Evolutionary conservation across 2,888 invertebrate species (phyloP), one percentile per base, ranked within the genome.

Genomic region (Notodonta dromedarius): DNA sequence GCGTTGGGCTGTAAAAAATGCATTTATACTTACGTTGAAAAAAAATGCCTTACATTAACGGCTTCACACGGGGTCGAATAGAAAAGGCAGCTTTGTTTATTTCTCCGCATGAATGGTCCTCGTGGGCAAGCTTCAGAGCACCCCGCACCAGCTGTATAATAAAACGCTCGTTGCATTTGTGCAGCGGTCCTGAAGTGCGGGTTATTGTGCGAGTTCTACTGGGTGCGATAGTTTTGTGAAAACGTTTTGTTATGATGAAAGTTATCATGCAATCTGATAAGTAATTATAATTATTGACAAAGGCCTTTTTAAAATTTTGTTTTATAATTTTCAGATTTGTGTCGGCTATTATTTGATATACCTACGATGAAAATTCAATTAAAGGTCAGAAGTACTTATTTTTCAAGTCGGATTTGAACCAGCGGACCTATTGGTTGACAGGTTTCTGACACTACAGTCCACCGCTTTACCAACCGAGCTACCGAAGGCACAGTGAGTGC

Each of bases 341-440:
- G 42, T 9, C 35, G 35, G 4, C 8, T 42, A 8, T 9, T 11
- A 42, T 42, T 42, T 42, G 9, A 42, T 11, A 42, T 9, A 42
- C 11, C 42, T 42, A 5, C 42, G 11, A 42, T 9, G 4, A 42
- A 42, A 42, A 42, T 3, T 11, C 4, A 40, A 40, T 40, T 5
- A 5, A 6, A 8, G 7, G 6, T 9, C 40, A 55, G 40, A 56
- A 56, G 16, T 39, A 40, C 94, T 93, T 39, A 42, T 94, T 93
- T 94, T 94, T 94, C 93, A 94, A 94, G 92, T 94, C 94, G 94
- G 94, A 94, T 94, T 94, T 94, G 94, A 94, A 94, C 94, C 94
- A 94, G 94, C 91, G 94, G 1, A 94, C 94, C 94, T 94, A 94
- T 24, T 94, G 94, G 94, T 94, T 94, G 60, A 67, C 92, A 84